These are phyloP conservation scores for Trachops cirrhosus DNA, from an alignment of 2,797 vertebrate species.

Conservation along the genomic window DNA sequence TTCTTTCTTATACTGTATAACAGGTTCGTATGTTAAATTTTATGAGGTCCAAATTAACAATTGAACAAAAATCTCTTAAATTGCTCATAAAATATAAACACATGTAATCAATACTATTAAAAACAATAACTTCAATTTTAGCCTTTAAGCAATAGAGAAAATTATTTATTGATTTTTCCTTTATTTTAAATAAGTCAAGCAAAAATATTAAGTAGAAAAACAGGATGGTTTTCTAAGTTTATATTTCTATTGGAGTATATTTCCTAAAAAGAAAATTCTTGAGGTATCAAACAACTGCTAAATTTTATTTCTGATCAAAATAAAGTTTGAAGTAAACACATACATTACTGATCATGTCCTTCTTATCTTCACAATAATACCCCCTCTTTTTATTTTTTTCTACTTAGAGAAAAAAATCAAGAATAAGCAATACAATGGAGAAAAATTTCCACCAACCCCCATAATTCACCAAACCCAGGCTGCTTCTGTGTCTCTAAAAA, in stretches of 20 bases:
- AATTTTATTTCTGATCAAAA: slow-evolving; percentile 54
- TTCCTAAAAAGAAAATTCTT: slow-evolving; percentile 30
- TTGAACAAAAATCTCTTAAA: slow-evolving; percentile 14
- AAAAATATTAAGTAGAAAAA: slow-evolving; percentile 23
- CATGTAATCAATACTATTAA: slow-evolving; percentile 24
- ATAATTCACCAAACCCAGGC: slow-evolving; percentile 53
- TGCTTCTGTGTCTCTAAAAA: slow-evolving; percentile 76
- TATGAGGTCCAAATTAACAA: slow-evolving; percentile 34
- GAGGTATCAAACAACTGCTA: slow-evolving; percentile 34
- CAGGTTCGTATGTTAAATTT: background rate
- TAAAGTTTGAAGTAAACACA: slow-evolving; percentile 14
- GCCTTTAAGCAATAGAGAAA: slow-evolving; percentile 12
- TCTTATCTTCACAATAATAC: background rate
- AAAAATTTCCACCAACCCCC: slow-evolving; percentile 32
- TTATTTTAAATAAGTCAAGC: slow-evolving; percentile 47
- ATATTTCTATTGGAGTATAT: background rate
- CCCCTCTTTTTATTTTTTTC: background rate
- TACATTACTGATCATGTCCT: background rate
- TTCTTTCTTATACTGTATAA: slow-evolving; percentile 12
- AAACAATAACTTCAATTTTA: slow-evolving; percentile 13
- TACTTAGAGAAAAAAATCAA: slow-evolving; percentile 41
- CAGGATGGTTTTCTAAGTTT: background rate
- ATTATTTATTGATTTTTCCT: slow-evolving; percentile 18
- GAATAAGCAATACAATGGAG: background rate
- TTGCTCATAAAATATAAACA: slow-evolving; percentile 31